phyloP scores from a whole-genome alignment of 2,113 vertebrate species.

The Ceyx cyanopectus region DNA sequence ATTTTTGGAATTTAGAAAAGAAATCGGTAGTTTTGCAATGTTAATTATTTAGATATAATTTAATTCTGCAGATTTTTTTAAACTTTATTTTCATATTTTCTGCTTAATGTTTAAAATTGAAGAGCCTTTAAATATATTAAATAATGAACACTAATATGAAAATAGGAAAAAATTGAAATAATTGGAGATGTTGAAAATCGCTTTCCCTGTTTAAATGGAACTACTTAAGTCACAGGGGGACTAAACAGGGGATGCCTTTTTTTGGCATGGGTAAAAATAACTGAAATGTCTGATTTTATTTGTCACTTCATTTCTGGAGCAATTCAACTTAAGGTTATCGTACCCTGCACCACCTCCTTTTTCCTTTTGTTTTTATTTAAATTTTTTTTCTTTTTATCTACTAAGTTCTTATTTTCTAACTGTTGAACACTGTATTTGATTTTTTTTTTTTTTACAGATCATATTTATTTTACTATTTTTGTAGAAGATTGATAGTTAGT shows the following conservation, averaged over 20 bases:
- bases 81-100: constrained; percentile 90
- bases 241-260: constrained; percentile 50
- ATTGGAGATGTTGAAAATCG: constrained; percentile 80
- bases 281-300: constrained; percentile 63
- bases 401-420: constrained; percentile 87
- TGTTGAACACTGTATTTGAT: constrained; percentile 93
- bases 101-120: constrained; percentile 89
- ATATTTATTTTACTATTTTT: constrained; percentile 99
- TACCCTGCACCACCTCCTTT: constrained; percentile 76
- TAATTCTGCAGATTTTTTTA: constrained; percentile 90
- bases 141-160: constrained; percentile 79
- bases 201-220: constrained; percentile 73
- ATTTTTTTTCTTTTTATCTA: constrained; percentile 52
- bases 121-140: constrained; percentile 86
- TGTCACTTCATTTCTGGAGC: constrained; percentile 77
- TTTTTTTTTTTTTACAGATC: constrained; percentile 89
- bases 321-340: constrained; percentile 57
- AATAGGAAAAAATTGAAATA: constrained; percentile 74
- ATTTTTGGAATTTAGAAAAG: constrained; percentile 87
- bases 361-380: constrained; percentile 23
- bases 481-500: constrained; percentile 94
- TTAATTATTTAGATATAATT: constrained; percentile 89
- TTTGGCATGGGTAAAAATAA: constrained; percentile 72
- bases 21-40: constrained; percentile 87
- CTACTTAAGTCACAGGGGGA: constrained; percentile 66